These are phyloP conservation scores for Drosophila micromelanica DNA, from an alignment of 1,140 invertebrate species.

Conservation along the genomic window DNA sequence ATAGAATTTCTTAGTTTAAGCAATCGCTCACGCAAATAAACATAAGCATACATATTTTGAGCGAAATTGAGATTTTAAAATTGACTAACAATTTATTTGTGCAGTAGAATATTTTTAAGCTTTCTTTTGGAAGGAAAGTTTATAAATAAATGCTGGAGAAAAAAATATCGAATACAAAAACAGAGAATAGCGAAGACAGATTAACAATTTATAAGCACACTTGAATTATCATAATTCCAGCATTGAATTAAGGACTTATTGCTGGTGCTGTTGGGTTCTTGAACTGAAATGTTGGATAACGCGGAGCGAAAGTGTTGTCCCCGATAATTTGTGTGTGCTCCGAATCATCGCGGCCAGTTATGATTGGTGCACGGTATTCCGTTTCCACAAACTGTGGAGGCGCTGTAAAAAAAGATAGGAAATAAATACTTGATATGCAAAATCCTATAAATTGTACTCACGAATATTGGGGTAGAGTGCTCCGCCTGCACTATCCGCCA, in stretches of 20 bases:
- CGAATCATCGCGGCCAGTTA: constrained; percentile 85
- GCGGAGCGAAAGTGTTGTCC: constrained; percentile 84
- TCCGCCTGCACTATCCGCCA: constrained; percentile 74
- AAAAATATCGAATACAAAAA: constrained; percentile 17
- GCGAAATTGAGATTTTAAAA: constrained; percentile 41
- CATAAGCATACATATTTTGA: constrained; percentile 4
- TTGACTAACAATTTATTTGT: constrained; percentile 18
- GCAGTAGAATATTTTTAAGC: constrained; percentile 24
- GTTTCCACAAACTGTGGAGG: constrained; percentile 86
- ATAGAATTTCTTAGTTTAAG: background rate
- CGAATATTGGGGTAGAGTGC: constrained; percentile 85
- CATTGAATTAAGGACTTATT: constrained; percentile 48
- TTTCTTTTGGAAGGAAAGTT: constrained; percentile 59
- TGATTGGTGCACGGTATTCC: constrained; percentile 83
- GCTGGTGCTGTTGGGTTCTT: constrained; percentile 73
- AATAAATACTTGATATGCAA: background rate
- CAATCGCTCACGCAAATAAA: background rate
- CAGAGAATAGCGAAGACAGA: constrained; percentile 10
- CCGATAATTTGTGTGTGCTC: constrained; percentile 85
- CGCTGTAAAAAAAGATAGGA: constrained; percentile 69
- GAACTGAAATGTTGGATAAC: constrained; percentile 86
- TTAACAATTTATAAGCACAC: constrained; percentile 18
- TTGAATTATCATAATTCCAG: background rate
- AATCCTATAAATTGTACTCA: constrained; percentile 67
- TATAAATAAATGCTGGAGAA: constrained; percentile 42